Percentiles rank a stretch among this genome's conserved stretches.
phyloP scores from a whole-genome alignment of 2,113 vertebrate genomes.

The Axis porcinus region DNA sequence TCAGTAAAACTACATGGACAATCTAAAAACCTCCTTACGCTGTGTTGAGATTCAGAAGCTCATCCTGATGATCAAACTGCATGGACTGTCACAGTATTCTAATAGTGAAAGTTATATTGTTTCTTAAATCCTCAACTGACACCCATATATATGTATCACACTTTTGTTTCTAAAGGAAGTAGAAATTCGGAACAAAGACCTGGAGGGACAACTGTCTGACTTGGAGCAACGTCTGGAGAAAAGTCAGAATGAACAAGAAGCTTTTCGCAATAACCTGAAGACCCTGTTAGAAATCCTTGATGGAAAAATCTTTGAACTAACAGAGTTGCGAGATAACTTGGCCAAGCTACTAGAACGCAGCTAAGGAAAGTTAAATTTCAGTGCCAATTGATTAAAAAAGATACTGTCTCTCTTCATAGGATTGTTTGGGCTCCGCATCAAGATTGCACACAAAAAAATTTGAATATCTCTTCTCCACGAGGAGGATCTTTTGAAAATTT shows the following conservation, averaged over 20 bases:
- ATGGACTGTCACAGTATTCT: neutral
- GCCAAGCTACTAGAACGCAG: conserved; percentile 96
- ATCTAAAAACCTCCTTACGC: neutral
- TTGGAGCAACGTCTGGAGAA: conserved; percentile 96
- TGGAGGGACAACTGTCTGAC: conserved; percentile 93
- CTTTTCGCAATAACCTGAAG: conserved; percentile 97
- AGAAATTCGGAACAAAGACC: conserved; percentile 93
- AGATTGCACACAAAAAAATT: conserved; percentile 80
- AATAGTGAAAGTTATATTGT: neutral
- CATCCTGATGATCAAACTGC: neutral
- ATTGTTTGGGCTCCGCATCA: conserved; percentile 83
- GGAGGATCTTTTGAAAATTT: conserved; percentile 84
- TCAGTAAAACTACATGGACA: neutral
- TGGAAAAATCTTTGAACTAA: conserved; percentile 99
- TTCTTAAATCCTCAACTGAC: conserved; percentile 14
- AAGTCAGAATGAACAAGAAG: conserved; percentile 97
- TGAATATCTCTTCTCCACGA: conserved; percentile 77
- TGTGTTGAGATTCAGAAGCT: neutral
- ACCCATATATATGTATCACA: conserved; percentile 51
- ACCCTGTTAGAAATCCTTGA: conserved; percentile 98
- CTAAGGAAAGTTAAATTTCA: conserved; percentile 85
- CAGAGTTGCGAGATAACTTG: conserved; percentile 96
- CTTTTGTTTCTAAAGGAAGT: conserved; percentile 89
- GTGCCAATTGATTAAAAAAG: conserved; percentile 83
- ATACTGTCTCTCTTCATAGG: conserved; percentile 82